These are phyloP conservation scores for Darevskia nairensis DNA, from an alignment of 2,797 vertebrate genomes.

Conservation along the genomic window DNA sequence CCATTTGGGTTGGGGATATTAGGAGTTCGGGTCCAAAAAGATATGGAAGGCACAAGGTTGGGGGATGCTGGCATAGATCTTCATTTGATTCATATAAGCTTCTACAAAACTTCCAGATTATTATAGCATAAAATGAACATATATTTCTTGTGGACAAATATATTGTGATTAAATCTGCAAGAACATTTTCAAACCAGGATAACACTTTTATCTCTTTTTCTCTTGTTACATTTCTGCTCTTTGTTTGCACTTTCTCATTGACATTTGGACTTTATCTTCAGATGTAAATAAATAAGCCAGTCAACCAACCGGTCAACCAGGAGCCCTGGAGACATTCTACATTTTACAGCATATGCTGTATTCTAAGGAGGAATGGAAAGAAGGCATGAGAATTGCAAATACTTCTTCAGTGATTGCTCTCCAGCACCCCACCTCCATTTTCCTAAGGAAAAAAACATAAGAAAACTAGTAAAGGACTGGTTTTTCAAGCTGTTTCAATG, in stretches of 20 bases:
- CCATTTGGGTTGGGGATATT: too few species aligned
- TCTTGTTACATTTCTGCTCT: constrained; percentile 37
- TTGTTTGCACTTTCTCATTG: constrained; percentile 22
- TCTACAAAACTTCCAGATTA: too few species aligned
- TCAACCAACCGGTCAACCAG: neutral
- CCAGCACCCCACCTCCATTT: neutral
- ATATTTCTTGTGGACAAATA: constrained; percentile 8
- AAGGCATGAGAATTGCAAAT: neutral
- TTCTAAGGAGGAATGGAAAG: constrained; percentile 13
- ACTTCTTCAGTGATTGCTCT: neutral
- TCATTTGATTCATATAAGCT: too few species aligned
- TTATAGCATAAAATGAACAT: neutral
- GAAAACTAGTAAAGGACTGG: neutral
- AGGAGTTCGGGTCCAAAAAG: too few species aligned
- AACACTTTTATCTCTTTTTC: constrained; percentile 17
- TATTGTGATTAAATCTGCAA: constrained; percentile 1
- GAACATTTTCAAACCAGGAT: constrained; percentile 5
- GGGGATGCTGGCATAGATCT: too few species aligned
- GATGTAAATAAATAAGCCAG: constrained; percentile 16
- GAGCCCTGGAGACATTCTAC: neutral
- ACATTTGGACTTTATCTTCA: constrained; percentile 31
- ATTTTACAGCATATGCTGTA: neutral
- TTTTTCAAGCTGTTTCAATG: neutral
- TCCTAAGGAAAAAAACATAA: neutral
- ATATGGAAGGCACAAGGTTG: too few species aligned